Conservation (phyloP, 2,113 vertebrate genomes). For the Heterochromis multidens region DNA sequence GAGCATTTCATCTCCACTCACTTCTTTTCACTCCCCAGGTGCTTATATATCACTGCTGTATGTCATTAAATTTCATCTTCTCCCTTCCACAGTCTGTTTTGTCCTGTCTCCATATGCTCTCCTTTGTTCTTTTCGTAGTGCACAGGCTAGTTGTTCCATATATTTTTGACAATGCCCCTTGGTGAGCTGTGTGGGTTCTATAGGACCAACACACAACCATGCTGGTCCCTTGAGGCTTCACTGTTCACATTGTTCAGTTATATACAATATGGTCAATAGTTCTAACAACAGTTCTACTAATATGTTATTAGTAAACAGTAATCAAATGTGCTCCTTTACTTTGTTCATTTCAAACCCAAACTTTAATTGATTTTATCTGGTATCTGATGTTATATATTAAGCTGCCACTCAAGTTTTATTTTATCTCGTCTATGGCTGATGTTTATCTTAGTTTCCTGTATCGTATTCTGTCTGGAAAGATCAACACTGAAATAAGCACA, state of each 20-base stretch:
- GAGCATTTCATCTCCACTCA: background rate
- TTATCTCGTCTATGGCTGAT: background rate
- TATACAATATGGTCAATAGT: too few species aligned
- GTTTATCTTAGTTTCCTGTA: background rate
- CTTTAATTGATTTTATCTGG: background rate
- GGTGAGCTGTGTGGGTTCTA: background rate
- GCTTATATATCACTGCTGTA: background rate
- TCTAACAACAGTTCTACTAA: too few species aligned
- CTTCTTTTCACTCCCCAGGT: background rate
- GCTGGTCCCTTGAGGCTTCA: too few species aligned
- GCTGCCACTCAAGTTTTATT: background rate
- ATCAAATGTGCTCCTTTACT: too few species aligned
- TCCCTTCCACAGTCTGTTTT: background rate
- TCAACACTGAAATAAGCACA: background rate
- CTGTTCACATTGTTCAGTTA: too few species aligned
- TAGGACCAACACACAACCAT: too few species aligned
- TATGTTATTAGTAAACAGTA: too few species aligned
- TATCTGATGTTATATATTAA: background rate
- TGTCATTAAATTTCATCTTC: background rate
- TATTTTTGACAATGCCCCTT: background rate
- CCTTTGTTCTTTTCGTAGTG: background rate
- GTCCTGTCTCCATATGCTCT: background rate
- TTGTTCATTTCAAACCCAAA: too few species aligned
- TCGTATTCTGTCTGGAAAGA: background rate
- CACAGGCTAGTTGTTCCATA: background rate